A percentile compares a stretch with the other conserved stretches of the same genome.
phyloP scores from a whole-genome alignment of 2,797 vertebrate genomes.

The Brachymystax lenok region DNA sequence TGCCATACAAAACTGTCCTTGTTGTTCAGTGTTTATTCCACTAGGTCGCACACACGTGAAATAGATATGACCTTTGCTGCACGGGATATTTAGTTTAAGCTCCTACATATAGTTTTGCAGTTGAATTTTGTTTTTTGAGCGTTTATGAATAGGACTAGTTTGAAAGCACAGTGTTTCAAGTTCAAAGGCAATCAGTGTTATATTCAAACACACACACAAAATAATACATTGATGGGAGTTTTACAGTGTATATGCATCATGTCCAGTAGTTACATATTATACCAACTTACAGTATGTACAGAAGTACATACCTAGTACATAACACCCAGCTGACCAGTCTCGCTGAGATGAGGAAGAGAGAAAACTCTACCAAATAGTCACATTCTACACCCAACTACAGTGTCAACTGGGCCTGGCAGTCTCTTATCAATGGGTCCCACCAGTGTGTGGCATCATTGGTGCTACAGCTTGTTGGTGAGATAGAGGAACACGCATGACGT shows the following conservation, averaged over 20 bases:
- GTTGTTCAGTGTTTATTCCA: not conserved
- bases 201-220: too few species aligned
- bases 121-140: not conserved
- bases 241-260: too few species aligned
- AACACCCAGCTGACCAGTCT: too few species aligned
- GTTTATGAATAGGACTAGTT: not conserved
- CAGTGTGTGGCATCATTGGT: slow-evolving; percentile 68
- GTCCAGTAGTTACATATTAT: too few species aligned
- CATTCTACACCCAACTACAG: slow-evolving; percentile 2
- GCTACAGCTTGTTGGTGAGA: slow-evolving; percentile 74
- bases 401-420: slow-evolving; percentile 32
- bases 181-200: too few species aligned
- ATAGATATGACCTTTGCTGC: not conserved
- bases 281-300: too few species aligned
- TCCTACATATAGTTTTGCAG: not conserved
- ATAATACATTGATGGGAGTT: too few species aligned
- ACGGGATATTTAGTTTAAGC: not conserved
- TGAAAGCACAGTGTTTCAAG: not conserved
- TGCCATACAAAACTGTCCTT: not conserved
- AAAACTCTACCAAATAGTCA: too few species aligned
- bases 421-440: slow-evolving; percentile 78
- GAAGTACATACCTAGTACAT: too few species aligned
- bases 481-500: slow-evolving; percentile 82
- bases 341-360: too few species aligned
- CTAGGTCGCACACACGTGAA: slow-evolving; percentile 23